Evolutionary conservation across 2,888 invertebrate species (phyloP), one percentile per base, ranked within the genome.

Genomic region (Aleiodes leptofemur): DNA sequence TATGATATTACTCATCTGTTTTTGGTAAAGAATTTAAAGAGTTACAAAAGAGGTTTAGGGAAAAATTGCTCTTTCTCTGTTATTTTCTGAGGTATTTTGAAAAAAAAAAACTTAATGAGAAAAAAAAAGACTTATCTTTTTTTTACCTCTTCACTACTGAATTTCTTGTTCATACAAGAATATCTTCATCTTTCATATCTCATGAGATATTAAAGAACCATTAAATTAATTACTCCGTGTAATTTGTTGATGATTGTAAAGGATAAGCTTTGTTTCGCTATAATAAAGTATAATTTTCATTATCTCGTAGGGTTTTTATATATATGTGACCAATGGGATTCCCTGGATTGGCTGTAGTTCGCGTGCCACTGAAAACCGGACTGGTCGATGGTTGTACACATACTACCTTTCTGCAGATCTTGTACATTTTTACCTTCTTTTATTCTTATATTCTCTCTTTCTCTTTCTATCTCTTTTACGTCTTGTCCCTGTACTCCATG

Each of bases 281-380:
- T 64, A 64, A 23, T 64, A 64, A 64, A 64, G 3, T 64, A 13
- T 43, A 64, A 38, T 64, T 64, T 64, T 64, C 64, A 64, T 64
- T 59, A 31, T 11, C 43, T 9, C 43, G 11, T 43, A 9, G 43
- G 14, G 11, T 48, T 43, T 48, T n/a, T n/a, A n/a, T 23, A 23
- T 38, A 43, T 64, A 64, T 48, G 43, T 64, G 48, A 16, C 64
- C 64, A 64, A 64, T 64, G 64, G 23, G 16, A 64, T 16, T 23
- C 43, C 13, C 5, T 43, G 48, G 48, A 75, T 71, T 66, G 74
- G 71, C 55, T 50, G 55, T 31, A 14, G 50, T 29, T 75, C 71
- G 71, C 74, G 74, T 75, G 74, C 74, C 71, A 57, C 48, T 23
- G 34, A 55, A 23, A 16, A 66, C 48, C 29, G 48, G 43, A 75